phyloP scores from a whole-genome alignment of 1,140 invertebrate genomes.

The Telenomus remus region DNA sequence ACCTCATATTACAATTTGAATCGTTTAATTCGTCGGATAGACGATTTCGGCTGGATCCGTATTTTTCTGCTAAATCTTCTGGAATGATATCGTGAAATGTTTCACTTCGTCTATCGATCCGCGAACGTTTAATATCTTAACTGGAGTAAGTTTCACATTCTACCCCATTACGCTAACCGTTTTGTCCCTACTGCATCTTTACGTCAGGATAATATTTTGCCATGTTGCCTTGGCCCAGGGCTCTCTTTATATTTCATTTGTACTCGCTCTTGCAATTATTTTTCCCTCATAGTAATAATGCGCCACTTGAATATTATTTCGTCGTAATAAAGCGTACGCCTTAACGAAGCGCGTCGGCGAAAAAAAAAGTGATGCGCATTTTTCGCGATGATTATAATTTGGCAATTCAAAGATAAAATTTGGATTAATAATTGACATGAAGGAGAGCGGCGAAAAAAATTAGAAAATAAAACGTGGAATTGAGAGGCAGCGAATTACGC shows the following conservation, averaged over 20 bases:
- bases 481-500: slow-evolving; percentile 58
- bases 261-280: slow-evolving; percentile 62
- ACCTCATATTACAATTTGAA: slow-evolving; percentile 21
- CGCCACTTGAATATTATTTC: slow-evolving; percentile 54
- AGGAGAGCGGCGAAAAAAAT: no score
- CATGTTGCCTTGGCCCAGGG: slow-evolving; percentile 46
- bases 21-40: slow-evolving; percentile 35
- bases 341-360: background rate
- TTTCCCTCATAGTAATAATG: slow-evolving; percentile 62
- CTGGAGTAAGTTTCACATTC: slow-evolving; percentile 68
- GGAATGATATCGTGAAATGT: slow-evolving; percentile 59
- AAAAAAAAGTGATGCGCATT: background rate
- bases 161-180: slow-evolving; percentile 70
- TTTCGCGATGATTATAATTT: background rate
- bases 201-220: slow-evolving; percentile 64
- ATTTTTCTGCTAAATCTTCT: slow-evolving; percentile 54
- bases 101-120: slow-evolving; percentile 59
- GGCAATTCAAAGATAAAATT: no score
- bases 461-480: slow-evolving; percentile 19
- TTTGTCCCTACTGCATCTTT: slow-evolving; percentile 64
- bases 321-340: background rate
- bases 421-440: no score
- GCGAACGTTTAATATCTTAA: slow-evolving; percentile 65
- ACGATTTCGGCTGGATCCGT: slow-evolving; percentile 45
- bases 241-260: slow-evolving; percentile 48